Evolutionary conservation across 2,113 vertebrate species (phyloP).

Genomic region (Equus quagga): DNA sequence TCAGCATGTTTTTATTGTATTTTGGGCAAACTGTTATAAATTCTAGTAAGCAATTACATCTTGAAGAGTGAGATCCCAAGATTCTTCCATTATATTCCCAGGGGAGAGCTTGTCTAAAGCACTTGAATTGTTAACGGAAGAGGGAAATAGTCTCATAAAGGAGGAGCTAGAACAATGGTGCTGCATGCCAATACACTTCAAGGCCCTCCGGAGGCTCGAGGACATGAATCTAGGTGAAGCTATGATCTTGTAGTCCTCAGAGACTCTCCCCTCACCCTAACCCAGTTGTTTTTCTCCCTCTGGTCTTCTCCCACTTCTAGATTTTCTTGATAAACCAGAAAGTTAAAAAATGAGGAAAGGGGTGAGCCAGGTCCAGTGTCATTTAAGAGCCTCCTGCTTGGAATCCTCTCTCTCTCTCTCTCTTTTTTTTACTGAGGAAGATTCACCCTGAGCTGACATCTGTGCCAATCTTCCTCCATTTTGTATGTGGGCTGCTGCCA

Average conservation of each 20-base stretch:
- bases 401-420: background rate
- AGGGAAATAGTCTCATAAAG: background rate
- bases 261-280: background rate
- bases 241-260: background rate
- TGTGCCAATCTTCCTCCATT: too few relatives aligned
- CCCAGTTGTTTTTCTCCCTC: background rate
- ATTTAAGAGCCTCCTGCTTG: background rate
- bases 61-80: background rate
- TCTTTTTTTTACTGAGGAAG: too few relatives aligned
- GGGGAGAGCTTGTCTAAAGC: background rate
- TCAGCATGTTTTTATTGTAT: background rate
- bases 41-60: background rate
- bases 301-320: background rate
- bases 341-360: background rate
- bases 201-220: too few relatives aligned
- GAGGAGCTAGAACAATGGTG: background rate
- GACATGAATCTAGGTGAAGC: rapidly evolving
- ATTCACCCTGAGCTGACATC: too few relatives aligned
- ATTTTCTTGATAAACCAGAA: conserved; percentile 19
- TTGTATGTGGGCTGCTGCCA: too few relatives aligned
- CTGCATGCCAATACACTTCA: too few relatives aligned
- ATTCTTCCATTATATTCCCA: background rate
- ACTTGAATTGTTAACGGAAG: background rate
- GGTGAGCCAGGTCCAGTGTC: background rate
- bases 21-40: background rate